These are phyloP conservation scores for Zalophus californianus DNA, from an alignment of 2,797 vertebrate species.

Conservation along the genomic window DNA sequence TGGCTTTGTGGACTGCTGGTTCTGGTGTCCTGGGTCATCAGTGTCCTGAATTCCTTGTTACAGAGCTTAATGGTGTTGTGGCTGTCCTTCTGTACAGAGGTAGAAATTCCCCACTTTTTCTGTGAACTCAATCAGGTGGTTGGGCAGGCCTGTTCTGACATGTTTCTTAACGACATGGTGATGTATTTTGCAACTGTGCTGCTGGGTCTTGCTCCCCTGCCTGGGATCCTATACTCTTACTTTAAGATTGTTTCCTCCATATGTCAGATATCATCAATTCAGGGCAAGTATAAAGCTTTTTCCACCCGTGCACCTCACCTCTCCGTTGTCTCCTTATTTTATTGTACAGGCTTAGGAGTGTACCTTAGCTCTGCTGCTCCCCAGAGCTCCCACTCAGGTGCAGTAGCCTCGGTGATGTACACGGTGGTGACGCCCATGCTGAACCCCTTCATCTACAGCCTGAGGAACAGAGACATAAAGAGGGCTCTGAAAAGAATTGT, in stretches of 20 bases:
- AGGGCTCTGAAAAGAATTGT: background rate
- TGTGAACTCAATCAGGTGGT: background rate
- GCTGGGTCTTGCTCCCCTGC: background rate
- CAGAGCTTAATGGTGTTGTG: background rate
- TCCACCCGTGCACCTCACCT: background rate
- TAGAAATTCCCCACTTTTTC: background rate
- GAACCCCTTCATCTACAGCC: background rate
- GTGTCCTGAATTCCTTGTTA: constrained; percentile 45
- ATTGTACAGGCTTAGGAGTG: background rate
- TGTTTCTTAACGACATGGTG: background rate
- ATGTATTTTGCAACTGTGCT: background rate
- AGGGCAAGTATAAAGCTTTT: background rate
- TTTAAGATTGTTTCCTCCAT: background rate
- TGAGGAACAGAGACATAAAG: background rate
- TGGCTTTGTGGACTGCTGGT: constrained; percentile 36
- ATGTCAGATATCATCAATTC: background rate
- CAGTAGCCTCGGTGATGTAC: background rate
- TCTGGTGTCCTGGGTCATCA: background rate
- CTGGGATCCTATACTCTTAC: background rate
- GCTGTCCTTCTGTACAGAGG: background rate
- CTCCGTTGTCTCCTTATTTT: background rate
- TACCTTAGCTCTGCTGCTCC: background rate
- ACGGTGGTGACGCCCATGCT: background rate
- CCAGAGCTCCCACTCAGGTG: background rate
- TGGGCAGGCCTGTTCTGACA: background rate